A percentile compares a stretch with the other conserved stretches of the same genome.
Conservation (phyloP, 2,113 vertebrate species). For the Ammospiza nelsoni region DNA sequence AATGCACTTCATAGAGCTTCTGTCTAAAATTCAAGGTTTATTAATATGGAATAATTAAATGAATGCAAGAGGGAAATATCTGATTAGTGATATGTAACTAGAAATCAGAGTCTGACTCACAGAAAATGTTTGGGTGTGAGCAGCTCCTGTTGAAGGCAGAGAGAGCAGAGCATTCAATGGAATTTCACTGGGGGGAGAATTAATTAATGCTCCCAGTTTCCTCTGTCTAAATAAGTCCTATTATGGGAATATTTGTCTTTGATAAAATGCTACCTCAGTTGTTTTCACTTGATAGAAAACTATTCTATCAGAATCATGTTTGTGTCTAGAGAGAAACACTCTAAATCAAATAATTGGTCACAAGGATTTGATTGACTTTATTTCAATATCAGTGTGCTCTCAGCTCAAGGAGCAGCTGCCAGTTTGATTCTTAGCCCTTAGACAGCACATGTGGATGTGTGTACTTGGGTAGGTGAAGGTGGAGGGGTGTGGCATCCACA, state of each 20-base stretch:
- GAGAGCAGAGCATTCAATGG: background rate
- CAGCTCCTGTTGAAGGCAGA: background rate
- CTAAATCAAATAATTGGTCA: background rate
- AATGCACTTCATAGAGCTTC: background rate
- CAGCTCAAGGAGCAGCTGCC: background rate
- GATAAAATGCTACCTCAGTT: background rate
- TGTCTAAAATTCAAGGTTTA: constrained; percentile 45
- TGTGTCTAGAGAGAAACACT: background rate
- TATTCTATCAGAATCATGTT: background rate
- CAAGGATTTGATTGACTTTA: background rate
- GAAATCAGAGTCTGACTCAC: background rate
- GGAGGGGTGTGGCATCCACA: background rate
- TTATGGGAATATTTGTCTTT: background rate
- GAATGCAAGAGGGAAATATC: constrained; percentile 10
- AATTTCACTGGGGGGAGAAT: background rate
- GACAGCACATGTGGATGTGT: rapidly evolving
- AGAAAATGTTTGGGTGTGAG: background rate
- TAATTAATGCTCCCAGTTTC: background rate
- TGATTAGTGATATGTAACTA: background rate
- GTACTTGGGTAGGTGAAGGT: rapidly evolving
- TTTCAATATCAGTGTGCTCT: background rate
- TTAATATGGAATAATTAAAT: constrained; percentile 37
- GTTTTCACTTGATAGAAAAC: background rate
- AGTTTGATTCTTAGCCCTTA: background rate
- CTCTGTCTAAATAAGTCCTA: background rate